Evolutionary conservation across 2,113 vertebrate genomes (phyloP).

Genomic region (Pelecanoides urinatrix): DNA sequence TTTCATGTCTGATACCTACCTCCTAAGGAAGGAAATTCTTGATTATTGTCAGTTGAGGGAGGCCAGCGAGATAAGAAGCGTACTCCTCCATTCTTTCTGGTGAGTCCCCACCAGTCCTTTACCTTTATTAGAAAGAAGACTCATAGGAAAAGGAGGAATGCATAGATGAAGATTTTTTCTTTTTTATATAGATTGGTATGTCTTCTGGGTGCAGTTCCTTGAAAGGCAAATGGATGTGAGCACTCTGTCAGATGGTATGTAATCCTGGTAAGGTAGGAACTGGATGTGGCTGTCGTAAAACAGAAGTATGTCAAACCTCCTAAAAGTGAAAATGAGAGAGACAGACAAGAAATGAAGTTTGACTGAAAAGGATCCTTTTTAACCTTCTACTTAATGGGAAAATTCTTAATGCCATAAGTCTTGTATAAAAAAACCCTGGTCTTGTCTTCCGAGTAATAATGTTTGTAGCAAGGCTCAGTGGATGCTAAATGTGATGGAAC

Average conservation of each 20-base stretch:
- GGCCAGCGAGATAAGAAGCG: not conserved
- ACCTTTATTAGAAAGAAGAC: not conserved
- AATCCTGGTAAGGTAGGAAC: not conserved
- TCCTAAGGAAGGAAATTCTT: not conserved
- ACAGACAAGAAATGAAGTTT: not conserved
- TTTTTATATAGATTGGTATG: not conserved
- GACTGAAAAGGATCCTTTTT: not conserved
- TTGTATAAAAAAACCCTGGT: not conserved
- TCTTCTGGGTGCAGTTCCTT: not conserved
- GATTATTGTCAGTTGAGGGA: not conserved
- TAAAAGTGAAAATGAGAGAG: not conserved
- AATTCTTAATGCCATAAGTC: not conserved
- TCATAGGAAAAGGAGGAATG: not conserved
- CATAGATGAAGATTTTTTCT: not conserved
- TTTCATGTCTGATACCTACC: not conserved
- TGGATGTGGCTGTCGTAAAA: not conserved
- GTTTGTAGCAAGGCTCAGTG: not conserved
- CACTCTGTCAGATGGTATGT: not conserved
- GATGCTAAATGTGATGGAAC: not conserved
- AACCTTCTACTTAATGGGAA: not conserved
- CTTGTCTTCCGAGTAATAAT: not conserved
- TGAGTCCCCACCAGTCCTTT: not conserved
- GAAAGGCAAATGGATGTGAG: not conserved
- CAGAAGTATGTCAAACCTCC: not conserved
- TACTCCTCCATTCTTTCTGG: not conserved